phyloP scores from a whole-genome alignment of 1,140 invertebrate genomes.

The Helicorthomorpha holstii region DNA sequence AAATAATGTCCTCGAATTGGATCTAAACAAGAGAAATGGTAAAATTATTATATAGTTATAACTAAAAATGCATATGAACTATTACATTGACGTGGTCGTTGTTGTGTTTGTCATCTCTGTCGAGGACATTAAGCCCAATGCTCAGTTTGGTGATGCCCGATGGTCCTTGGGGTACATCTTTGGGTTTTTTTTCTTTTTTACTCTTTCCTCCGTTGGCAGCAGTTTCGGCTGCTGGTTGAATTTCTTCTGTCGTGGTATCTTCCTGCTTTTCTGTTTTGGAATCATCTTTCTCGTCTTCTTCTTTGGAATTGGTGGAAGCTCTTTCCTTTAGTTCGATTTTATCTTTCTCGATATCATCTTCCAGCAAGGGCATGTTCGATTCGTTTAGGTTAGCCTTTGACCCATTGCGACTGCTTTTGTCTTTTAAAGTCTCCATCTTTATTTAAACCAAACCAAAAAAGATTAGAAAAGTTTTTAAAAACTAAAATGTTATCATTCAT shows the following conservation, averaged over 20 bases:
- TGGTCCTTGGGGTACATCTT: conserved; percentile 4
- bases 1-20: conserved; percentile 28
- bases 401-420: conserved; percentile 11
- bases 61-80: conserved; percentile 15
- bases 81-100: conserved; percentile 23
- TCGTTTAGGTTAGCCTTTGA: conserved; percentile 21
- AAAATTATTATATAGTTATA: too few relatives aligned
- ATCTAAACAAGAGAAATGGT: too few relatives aligned
- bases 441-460: too few relatives aligned
- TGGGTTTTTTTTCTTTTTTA: conserved; percentile 6
- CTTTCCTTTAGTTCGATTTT: conserved; percentile 17
- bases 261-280: conserved; percentile 11
- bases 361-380: conserved; percentile 18
- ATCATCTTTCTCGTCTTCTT: conserved; percentile 11
- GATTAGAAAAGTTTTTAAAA: too few relatives aligned
- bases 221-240: conserved; percentile 12
- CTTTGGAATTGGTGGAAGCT: neutral
- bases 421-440: too few relatives aligned
- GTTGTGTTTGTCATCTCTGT: conserved; percentile 18
- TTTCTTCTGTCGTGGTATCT: conserved; percentile 11
- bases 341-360: too few relatives aligned
- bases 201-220: conserved; percentile 8
- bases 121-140: conserved; percentile 18
- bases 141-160: conserved; percentile 16
- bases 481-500: too few relatives aligned